Evolutionary conservation across 2,113 vertebrate genomes (phyloP), one percentile per base, ranked within the genome.

Genomic region (Microcebus murinus): DNA sequence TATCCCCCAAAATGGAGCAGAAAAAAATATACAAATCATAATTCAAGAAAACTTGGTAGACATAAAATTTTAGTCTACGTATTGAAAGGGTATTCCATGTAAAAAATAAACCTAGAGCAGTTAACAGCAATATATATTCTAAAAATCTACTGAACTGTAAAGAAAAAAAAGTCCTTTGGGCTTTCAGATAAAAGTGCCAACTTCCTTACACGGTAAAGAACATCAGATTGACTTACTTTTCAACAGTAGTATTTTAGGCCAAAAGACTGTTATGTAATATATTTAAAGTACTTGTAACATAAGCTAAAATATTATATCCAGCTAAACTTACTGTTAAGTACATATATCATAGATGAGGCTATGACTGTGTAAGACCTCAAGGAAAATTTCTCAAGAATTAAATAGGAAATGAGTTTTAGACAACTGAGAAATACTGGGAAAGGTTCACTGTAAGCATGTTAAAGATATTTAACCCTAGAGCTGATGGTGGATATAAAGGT

Each of bases 111-210:
- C 50, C 48, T 17, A 86, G 21, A 86, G 27, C 11, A 81, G 85
- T 90, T 89, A 71, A 73, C 73, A 92, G 50, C n/a, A 94, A 94
- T 25, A 89, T 68, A 67, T 50, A 85, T 39, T 90, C 76, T 74
- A 55, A 39, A 81, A 90, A 74, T 82, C 17, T 55, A 57, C 42
- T 83, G 20, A 55, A 80, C 31, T 93, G 70, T n/a, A 84, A 93
- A 57, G 34, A 71, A 36, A 87, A 92, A 45, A 39, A 63, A 29
- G 25, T 50, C 52, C 80, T 80, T 92, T 89, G 70, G n/a, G 36
- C 25, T 71, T 57, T 34, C 65, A 80, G 55, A 85, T 85, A 65
- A 93, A 85, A 87, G 68, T 52, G 6, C 39, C 63, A 74, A 34
- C 34, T 86, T 79, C 70, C 4, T 42, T 67, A 61, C 12, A 77